A percentile compares a stretch with the other conserved stretches of the same genome.
phyloP scores from a whole-genome alignment of 2,888 invertebrate species.

The Pollenia amentaria region DNA sequence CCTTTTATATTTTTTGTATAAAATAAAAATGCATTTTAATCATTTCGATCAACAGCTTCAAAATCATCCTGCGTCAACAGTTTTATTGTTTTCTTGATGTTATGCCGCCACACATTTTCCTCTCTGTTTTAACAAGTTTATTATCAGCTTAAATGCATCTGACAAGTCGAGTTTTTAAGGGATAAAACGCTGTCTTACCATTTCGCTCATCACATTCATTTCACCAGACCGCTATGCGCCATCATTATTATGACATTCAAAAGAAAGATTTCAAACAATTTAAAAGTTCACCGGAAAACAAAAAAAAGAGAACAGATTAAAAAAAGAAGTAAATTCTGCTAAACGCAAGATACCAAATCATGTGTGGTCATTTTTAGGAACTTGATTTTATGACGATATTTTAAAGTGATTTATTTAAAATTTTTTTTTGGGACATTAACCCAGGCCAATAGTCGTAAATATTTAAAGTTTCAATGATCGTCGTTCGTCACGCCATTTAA shows the following conservation, averaged over 20 bases:
- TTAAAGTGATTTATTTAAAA: conserved; percentile 66
- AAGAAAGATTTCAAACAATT: conserved; percentile 58
- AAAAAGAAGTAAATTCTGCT: not conserved
- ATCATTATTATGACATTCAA: conserved; percentile 82
- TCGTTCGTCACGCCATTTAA: conserved; percentile 68
- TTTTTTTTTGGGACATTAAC: conserved; percentile 25
- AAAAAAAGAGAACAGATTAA: conserved; percentile 11
- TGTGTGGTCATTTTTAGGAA: conserved; percentile 72
- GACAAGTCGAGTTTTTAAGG: conserved; percentile 62
- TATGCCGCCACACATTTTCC: conserved; percentile 71
- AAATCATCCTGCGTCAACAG: conserved; percentile 72
- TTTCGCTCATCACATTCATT: conserved; percentile 52
- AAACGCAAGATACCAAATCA: conserved; percentile 28
- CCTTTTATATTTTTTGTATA: conserved; percentile 59
- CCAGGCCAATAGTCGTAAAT: conserved; percentile 13
- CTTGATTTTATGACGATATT: conserved; percentile 68
- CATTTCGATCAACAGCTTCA: conserved; percentile 75
- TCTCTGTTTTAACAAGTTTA: conserved; percentile 73
- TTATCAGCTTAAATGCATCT: conserved; percentile 75
- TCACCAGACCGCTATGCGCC: conserved; percentile 76
- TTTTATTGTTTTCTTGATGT: conserved; percentile 74
- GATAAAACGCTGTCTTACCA: conserved; percentile 79
- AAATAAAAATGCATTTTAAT: conserved; percentile 78
- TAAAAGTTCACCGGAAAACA: conserved; percentile 50
- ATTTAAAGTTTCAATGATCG: conserved; percentile 48